Evolutionary conservation across 2,888 invertebrate species (phyloP), one percentile per base, ranked within the genome.

Genomic region (Ephialtes manifestator): DNA sequence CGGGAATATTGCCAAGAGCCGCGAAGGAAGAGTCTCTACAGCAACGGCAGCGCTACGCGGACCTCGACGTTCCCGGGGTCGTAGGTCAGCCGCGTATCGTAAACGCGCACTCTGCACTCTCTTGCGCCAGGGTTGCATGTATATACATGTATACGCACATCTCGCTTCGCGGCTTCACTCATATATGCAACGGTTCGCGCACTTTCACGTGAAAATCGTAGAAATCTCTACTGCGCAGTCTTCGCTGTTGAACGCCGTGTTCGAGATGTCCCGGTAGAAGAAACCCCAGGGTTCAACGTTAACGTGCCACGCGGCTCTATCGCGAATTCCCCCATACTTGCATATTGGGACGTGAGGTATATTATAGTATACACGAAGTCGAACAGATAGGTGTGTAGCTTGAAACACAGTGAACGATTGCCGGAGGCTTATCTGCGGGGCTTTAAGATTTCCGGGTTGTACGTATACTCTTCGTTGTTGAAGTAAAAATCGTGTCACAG

Each of bases 81-180:
- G 80, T 72, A 76, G 86, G 87, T 87, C 86, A 87, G 84, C 60
- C 83, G 82, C 82, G 79, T 84, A 87, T 86, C 86, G 86, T 87
- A 86, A 87, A 85, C 79, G 86, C 80, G 83, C 81, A 83, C 81
- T 85, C 85, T 83, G 85, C 85, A 82, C 85, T 85, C 85, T 85
- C 79, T 58, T 76, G 35, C 55, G 53, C 85, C 67, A 75, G 72
- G 63, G 63, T 63, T 71, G 24, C 75, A 31, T 51, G 75, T 63
- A 46, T 63, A 46, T 48, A 39, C 53, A 70, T 24, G n/a, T 79
- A 82, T 88, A 86, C 88, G 86, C 85, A 84, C 74, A 78, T 74
- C 72, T 68, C 88, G 88, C 87, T 88, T 88, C 88, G 60, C 35
- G 35, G 89, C 90, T 86, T 83, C 72, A 74, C 85, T 65, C 70